Evolutionary conservation across 2,113 vertebrate genomes (phyloP).

Genomic region (Clarias batrachus): DNA sequence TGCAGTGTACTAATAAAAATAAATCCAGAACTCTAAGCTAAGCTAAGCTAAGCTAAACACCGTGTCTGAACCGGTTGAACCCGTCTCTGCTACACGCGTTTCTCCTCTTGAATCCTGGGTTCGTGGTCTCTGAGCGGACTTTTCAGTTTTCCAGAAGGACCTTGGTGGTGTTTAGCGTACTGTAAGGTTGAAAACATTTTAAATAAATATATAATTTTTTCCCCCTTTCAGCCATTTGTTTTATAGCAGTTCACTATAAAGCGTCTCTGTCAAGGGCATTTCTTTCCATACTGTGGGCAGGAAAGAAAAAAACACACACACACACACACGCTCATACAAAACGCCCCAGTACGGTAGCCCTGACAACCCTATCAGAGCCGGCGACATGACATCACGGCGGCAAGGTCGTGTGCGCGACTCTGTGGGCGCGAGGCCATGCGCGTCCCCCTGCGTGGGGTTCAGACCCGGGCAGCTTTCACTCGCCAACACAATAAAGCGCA

Average conservation of each 20-base stretch:
- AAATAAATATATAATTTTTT: background rate
- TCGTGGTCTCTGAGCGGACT: background rate
- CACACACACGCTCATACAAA: background rate
- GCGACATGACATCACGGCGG: background rate
- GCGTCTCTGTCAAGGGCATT: slow-evolving; percentile 1
- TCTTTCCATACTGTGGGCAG: slow-evolving; percentile 27
- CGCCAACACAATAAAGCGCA: slow-evolving; percentile 30
- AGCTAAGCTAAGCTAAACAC: background rate
- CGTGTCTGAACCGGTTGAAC: background rate
- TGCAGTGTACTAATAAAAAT: too few species aligned
- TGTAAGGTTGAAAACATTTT: background rate
- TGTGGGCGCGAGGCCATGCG: slow-evolving; percentile 29
- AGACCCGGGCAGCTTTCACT: slow-evolving; percentile 14
- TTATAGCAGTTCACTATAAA: background rate
- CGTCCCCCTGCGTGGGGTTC: slow-evolving; percentile 25
- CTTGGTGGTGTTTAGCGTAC: background rate
- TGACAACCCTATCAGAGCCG: slow-evolving; percentile 23
- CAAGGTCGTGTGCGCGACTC: background rate
- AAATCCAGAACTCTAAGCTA: background rate
- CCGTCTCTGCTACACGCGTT: background rate
- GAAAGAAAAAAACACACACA: background rate
- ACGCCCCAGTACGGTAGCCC: background rate
- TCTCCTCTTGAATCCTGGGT: background rate
- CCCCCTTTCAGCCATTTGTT: background rate
- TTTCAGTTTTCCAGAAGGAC: background rate